phyloP scores from a whole-genome alignment of 1,140 invertebrate species.

The Euwallacea fornicatus region DNA sequence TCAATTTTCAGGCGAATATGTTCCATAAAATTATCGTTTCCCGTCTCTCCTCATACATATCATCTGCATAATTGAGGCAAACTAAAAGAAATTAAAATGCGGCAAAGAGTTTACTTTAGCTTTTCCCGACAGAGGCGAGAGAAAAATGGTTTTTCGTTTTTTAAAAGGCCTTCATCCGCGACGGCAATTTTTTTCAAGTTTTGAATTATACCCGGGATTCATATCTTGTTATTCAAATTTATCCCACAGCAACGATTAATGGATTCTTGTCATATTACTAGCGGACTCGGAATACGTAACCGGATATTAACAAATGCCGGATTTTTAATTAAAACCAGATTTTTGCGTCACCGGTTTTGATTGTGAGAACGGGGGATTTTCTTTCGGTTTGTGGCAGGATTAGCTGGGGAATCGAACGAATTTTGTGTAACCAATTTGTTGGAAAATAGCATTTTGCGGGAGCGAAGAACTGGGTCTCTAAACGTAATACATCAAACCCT shows the following conservation, averaged over 20 bases:
- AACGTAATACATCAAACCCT: conserved; percentile 3
- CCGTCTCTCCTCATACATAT: no score
- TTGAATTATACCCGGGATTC: conserved; percentile 19
- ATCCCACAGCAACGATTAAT: conserved; percentile 18
- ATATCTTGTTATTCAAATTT: conserved; percentile 28
- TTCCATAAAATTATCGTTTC: no score
- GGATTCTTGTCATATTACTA: conserved; percentile 28
- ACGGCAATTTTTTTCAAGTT: conserved; percentile 21
- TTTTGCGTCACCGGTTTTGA: conserved; percentile 18
- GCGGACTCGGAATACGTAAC: conserved; percentile 24
- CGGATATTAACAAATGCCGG: conserved; percentile 32
- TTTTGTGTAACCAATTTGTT: background rate
- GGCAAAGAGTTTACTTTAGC: background rate
- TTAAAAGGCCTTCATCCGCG: conserved; percentile 4
- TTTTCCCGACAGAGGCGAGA: conserved; percentile 1
- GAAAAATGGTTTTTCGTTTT: conserved; percentile 21
- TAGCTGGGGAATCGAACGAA: no score
- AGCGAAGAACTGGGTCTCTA: background rate
- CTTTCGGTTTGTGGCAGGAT: background rate
- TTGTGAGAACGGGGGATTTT: conserved; percentile 8
- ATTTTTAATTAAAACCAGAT: conserved; percentile 34
- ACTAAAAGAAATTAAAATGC: conserved; percentile 5
- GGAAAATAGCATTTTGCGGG: conserved; percentile 6
- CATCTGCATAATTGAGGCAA: no score
- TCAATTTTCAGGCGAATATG: no score